phyloP scores from a whole-genome alignment of 2,888 invertebrate species.

The Schizotus pectinicornis region DNA sequence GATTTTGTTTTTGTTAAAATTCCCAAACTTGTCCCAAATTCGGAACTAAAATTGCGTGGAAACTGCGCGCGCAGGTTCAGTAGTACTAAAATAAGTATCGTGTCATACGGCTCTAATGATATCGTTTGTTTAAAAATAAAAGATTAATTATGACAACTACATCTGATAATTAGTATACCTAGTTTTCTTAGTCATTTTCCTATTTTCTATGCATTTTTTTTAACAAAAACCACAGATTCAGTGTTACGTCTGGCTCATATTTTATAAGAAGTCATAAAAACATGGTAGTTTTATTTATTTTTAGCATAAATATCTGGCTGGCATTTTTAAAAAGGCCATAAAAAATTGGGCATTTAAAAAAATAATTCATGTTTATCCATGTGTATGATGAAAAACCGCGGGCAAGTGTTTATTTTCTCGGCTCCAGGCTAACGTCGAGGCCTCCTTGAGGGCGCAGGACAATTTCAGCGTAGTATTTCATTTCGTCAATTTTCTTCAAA shows the following conservation, averaged over 20 bases:
- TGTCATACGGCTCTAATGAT: slow-evolving; percentile 4
- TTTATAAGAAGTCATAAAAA: neutral
- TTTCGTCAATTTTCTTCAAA: slow-evolving; percentile 39
- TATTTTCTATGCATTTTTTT: no score
- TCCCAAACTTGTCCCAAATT: no score
- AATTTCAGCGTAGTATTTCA: slow-evolving; percentile 36
- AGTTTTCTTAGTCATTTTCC: no score
- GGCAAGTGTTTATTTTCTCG: neutral
- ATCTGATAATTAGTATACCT: slow-evolving; percentile 1
- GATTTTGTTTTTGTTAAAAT: no score
- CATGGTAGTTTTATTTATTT: neutral
- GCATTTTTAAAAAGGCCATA: slow-evolving; percentile 4
- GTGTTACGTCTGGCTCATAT: no score
- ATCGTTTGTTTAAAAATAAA: slow-evolving; percentile 9
- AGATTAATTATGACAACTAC: slow-evolving; percentile 8
- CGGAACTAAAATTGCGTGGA: slow-evolving; percentile 13
- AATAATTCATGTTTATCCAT: no score
- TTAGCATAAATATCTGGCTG: neutral
- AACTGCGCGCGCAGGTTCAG: slow-evolving; percentile 9
- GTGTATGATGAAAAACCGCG: no score
- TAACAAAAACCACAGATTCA: no score
- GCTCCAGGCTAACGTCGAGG: slow-evolving; percentile 18
- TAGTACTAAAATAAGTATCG: slow-evolving; percentile 8
- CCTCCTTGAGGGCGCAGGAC: slow-evolving; percentile 33
- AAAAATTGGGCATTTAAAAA: neutral